Evolutionary conservation across 2,797 vertebrate species (phyloP).

Genomic region (Euphonia xanthogaster): DNA sequence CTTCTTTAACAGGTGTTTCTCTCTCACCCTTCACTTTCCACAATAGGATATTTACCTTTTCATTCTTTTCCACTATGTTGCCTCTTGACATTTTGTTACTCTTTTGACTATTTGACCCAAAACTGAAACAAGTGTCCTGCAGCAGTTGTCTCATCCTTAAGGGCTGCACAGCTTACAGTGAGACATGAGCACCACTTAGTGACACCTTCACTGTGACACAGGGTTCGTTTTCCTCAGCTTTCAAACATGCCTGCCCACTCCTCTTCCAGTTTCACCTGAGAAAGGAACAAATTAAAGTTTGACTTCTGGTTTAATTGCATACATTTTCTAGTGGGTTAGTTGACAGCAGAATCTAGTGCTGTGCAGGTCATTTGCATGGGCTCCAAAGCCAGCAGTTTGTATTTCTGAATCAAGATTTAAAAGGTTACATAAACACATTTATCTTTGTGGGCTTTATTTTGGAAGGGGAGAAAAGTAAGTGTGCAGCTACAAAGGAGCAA

Average conservation of each 20-base stretch:
- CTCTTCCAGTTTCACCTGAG: neutral
- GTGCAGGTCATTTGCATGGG: neutral
- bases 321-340: neutral
- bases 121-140: neutral
- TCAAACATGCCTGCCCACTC: neutral
- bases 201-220: neutral
- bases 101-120: neutral
- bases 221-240: neutral
- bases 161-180: neutral
- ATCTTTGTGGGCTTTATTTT: neutral
- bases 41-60: neutral
- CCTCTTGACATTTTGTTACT: neutral
- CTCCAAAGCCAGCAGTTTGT: neutral
- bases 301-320: neutral
- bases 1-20: neutral
- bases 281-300: neutral
- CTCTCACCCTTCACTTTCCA: neutral
- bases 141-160: neutral
- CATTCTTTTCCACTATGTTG: neutral
- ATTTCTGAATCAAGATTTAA: neutral
- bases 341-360: neutral
- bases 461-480: neutral
- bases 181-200: neutral
- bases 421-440: neutral
- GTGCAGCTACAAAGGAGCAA: neutral